Evolutionary conservation across 2,888 invertebrate species (phyloP).

Genomic region (Allolobophora icterica): DNA sequence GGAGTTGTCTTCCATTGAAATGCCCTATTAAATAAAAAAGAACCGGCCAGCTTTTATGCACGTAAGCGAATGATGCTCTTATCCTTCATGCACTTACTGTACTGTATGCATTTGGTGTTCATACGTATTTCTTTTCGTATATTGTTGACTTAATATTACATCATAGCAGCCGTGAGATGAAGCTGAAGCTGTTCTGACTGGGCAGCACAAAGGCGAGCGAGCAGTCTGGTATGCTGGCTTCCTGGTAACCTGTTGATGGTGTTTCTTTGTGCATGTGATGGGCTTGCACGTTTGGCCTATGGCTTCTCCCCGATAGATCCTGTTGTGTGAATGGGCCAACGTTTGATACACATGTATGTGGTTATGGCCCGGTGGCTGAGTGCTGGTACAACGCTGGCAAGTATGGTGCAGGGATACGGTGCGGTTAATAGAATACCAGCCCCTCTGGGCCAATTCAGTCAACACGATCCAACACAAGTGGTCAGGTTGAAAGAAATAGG

Average conservation of each 20-base stretch:
- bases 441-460: not conserved
- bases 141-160: not conserved
- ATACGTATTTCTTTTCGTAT: not conserved
- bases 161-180: not conserved
- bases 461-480: not conserved
- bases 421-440: not conserved
- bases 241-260: conserved; percentile 1
- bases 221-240: not conserved
- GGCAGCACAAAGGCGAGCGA: not conserved
- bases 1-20: too few species aligned
- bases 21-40: too few species aligned
- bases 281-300: not conserved
- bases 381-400: not conserved
- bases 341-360: not conserved
- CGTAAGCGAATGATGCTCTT: too few species aligned
- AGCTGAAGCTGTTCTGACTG: not conserved
- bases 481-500: not conserved
- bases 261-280: not conserved
- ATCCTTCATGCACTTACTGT: too few species aligned
- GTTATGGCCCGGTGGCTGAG: not conserved
- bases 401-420: not conserved
- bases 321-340: not conserved
- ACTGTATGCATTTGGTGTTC: not conserved
- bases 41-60: too few species aligned
- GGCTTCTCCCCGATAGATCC: not conserved